Conservation (phyloP, 2,888 invertebrate genomes). For the Orchesellides sinensis region DNA sequence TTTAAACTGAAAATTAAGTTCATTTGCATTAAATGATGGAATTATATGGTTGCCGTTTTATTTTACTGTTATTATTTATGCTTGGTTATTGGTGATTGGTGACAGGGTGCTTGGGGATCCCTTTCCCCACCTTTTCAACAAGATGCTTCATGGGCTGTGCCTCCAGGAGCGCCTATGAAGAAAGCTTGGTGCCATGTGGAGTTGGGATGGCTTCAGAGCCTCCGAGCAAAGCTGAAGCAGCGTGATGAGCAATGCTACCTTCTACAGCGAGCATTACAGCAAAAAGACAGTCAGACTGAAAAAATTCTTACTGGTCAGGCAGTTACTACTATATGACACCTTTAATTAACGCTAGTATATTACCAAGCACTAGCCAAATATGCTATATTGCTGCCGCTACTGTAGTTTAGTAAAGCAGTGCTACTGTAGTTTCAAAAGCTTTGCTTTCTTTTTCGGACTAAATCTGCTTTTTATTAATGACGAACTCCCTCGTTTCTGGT, state of each 20-base stretch:
- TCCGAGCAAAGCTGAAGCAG: constrained; percentile 77
- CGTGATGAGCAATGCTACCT: constrained; percentile 82
- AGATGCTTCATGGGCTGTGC: constrained; percentile 58
- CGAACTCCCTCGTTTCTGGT: neutral
- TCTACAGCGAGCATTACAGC: constrained; percentile 81
- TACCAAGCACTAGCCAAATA: constrained; percentile 4
- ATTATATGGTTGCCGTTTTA: no score
- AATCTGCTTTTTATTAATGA: neutral
- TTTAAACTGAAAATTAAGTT: no score
- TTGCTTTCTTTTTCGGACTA: neutral
- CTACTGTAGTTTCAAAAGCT: neutral
- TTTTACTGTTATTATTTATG: constrained; percentile 1
- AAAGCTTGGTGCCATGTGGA: constrained; percentile 75
- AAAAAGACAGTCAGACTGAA: constrained; percentile 83
- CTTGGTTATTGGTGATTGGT: constrained; percentile 47
- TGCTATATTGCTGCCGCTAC: neutral
- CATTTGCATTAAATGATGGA: no score
- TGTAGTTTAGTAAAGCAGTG: neutral
- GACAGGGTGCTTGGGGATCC: constrained; percentile 65
- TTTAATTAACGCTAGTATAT: constrained; percentile 18
- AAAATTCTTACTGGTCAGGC: constrained; percentile 78
- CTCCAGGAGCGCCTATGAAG: constrained; percentile 47
- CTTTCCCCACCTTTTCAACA: constrained; percentile 64
- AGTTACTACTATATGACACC: no score
- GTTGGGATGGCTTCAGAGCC: constrained; percentile 75